Evolutionary conservation across 2,888 invertebrate species (phyloP).

Genomic region (Clunio marinus): DNA sequence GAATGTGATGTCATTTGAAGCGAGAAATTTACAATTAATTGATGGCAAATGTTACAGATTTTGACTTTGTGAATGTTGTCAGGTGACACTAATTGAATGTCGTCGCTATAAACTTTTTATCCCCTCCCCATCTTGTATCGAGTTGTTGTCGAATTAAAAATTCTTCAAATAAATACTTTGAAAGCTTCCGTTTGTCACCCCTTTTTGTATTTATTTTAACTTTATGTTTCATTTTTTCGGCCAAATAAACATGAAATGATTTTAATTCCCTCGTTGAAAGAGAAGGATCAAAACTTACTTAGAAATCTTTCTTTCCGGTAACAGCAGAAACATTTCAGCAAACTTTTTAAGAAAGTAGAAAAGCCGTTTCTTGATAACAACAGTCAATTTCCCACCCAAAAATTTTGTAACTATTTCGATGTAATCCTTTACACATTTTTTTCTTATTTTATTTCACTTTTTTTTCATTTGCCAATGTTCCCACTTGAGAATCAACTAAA

Average conservation of each 20-base stretch:
- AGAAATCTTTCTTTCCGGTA: background rate
- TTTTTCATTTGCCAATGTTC: background rate
- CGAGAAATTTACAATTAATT: background rate
- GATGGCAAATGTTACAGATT: conserved; percentile 7
- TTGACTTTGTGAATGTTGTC: background rate
- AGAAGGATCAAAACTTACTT: background rate
- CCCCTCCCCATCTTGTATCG: background rate
- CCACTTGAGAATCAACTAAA: too few species aligned
- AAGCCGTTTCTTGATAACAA: background rate
- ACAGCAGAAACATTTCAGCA: background rate
- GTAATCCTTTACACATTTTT: conserved; percentile 10
- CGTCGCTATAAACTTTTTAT: background rate
- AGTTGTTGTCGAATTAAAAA: conserved; percentile 1
- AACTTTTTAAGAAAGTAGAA: background rate
- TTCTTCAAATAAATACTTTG: background rate
- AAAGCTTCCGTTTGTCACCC: background rate
- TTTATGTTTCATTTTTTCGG: background rate
- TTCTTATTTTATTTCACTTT: background rate
- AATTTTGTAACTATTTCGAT: too few species aligned
- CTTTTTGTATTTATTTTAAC: background rate
- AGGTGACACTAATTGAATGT: background rate
- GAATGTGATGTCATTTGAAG: too few species aligned
- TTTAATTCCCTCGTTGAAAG: background rate
- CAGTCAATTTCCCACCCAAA: background rate
- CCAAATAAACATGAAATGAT: conserved; percentile 1